Evolutionary conservation across 2,888 invertebrate species (phyloP).

Genomic region (Eremobia ochroleuca): DNA sequence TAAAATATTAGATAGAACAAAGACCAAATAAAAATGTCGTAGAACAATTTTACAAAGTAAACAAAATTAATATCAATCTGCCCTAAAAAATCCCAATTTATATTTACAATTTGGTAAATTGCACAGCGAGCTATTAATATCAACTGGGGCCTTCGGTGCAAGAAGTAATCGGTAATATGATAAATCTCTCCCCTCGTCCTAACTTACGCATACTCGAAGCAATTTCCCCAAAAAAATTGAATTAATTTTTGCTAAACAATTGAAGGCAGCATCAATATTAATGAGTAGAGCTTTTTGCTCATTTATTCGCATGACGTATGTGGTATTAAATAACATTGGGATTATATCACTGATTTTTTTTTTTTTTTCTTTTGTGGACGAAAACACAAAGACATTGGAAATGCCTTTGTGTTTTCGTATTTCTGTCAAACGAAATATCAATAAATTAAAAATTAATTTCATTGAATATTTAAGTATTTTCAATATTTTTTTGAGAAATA

Average conservation of each 20-base stretch:
- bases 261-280: conserved; percentile 82
- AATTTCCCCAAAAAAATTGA: conserved; percentile 85
- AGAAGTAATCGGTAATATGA: conserved; percentile 88
- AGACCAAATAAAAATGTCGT: neutral
- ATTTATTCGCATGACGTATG: conserved; percentile 63
- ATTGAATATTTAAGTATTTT: neutral
- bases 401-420: neutral
- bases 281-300: conserved; percentile 76
- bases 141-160: conserved; percentile 76
- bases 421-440: neutral
- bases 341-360: conserved; percentile 19
- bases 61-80: conserved; percentile 70
- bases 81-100: conserved; percentile 71
- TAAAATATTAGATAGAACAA: neutral
- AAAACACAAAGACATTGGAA: neutral
- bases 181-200: conserved; percentile 79
- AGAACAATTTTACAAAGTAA: conserved; percentile 43
- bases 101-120: conserved; percentile 82
- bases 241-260: conserved; percentile 87
- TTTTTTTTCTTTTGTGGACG: conserved; percentile 21
- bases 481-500: neutral
- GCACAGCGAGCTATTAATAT: conserved; percentile 85
- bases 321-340: conserved; percentile 46
- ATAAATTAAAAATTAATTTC: neutral
- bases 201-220: conserved; percentile 71